Evolutionary conservation across 2,797 vertebrate species (phyloP).

Genomic region (Remorina albescens): DNA sequence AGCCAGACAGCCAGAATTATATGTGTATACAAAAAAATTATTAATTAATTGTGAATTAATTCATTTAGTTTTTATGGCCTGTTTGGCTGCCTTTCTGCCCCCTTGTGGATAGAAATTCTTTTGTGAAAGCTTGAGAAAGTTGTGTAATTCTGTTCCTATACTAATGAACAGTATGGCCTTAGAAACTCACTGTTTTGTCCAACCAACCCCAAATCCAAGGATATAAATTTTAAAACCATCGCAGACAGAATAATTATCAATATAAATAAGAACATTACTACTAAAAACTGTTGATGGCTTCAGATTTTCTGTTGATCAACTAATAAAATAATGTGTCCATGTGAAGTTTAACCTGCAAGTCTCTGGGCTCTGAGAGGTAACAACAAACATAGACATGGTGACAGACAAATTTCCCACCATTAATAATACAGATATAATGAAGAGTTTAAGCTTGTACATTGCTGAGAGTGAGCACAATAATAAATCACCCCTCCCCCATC

Average conservation of each 20-base stretch:
- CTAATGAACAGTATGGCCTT: background rate
- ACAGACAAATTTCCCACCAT: background rate
- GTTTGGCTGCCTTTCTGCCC: background rate
- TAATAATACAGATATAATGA: slow-evolving; percentile 17
- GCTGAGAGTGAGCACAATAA: background rate
- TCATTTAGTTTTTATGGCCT: background rate
- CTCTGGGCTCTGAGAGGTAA: background rate
- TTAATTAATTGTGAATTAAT: background rate
- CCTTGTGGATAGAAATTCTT: background rate
- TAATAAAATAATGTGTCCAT: background rate
- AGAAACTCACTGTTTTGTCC: too few relatives aligned
- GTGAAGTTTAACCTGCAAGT: background rate
- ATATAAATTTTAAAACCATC: background rate
- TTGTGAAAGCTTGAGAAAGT: background rate
- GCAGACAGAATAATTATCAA: background rate
- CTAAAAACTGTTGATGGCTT: background rate
- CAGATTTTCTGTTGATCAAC: background rate
- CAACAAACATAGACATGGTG: background rate
- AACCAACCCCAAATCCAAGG: background rate
- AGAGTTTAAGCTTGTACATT: background rate
- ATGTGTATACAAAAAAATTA: background rate
- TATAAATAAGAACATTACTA: background rate
- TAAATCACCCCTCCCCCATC: slow-evolving; percentile 29
- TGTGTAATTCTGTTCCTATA: background rate
- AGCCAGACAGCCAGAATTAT: too few relatives aligned